Evolutionary conservation across 2,113 vertebrate species (phyloP).

Genomic region (Puntigrus tetrazona): DNA sequence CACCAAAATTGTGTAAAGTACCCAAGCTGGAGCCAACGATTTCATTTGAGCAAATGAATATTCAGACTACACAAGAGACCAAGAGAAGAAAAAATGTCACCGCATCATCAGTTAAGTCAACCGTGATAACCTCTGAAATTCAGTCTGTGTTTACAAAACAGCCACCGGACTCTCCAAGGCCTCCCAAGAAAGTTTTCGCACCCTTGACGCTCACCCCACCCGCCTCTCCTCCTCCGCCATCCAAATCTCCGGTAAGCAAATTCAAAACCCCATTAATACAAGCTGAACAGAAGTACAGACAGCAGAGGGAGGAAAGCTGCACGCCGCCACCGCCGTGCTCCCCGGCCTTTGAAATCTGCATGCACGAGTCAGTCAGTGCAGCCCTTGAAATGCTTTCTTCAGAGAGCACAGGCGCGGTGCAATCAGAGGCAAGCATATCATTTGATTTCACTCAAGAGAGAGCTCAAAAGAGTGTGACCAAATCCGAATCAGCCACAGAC

Average conservation of each 20-base stretch:
- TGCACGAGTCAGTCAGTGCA: conserved; percentile 66
- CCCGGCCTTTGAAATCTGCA: conserved; percentile 60
- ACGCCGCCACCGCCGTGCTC: conserved; percentile 65
- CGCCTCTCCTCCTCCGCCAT: conserved; percentile 70
- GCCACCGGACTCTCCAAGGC: conserved; percentile 64
- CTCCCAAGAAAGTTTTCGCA: conserved; percentile 66
- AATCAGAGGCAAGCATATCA: conserved; percentile 58
- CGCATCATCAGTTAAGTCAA: conserved; percentile 48
- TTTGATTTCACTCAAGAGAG: conserved; percentile 55
- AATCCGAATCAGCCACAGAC: conserved; percentile 56
- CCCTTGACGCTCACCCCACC: conserved; percentile 80
- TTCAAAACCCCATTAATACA: conserved; percentile 90
- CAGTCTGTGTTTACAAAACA: conserved; percentile 45
- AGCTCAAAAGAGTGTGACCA: conserved; percentile 56
- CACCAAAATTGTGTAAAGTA: conserved; percentile 67
- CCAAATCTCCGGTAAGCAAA: conserved; percentile 78
- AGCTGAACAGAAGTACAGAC: conserved; percentile 84
- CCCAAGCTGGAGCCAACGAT: conserved; percentile 74
- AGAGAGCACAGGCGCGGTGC: conserved; percentile 55
- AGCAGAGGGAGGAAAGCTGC: conserved; percentile 75
- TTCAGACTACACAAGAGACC: conserved; percentile 49
- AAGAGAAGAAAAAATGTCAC: conserved; percentile 47
- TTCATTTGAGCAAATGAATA: conserved; percentile 59
- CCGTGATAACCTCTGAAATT: conserved; percentile 56
- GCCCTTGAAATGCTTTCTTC: conserved; percentile 67